Evolutionary conservation across 2,113 vertebrate species (phyloP).

Genomic region (Trematomus loennbergii): DNA sequence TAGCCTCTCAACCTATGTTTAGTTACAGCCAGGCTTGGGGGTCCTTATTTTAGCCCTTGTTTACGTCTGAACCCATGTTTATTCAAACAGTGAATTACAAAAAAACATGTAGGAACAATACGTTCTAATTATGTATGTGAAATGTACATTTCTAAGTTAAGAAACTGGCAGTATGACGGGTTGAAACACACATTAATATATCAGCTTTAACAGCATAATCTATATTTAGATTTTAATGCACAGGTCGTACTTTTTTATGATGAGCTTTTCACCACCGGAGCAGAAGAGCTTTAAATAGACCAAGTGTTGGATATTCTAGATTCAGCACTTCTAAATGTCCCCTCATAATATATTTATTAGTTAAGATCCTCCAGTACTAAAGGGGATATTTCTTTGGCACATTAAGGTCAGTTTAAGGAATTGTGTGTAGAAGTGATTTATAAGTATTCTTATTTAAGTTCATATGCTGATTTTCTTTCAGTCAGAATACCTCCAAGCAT

Average conservation of each 20-base stretch:
- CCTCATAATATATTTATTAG: too few species aligned
- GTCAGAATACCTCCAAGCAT: too few species aligned
- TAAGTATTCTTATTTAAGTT: too few species aligned
- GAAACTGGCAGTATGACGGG: background rate
- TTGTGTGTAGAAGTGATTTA: background rate
- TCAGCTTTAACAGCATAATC: background rate
- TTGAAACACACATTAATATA: background rate
- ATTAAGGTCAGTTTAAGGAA: background rate
- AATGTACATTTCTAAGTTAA: background rate
- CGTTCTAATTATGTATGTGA: background rate
- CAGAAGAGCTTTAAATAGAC: conserved; percentile 26
- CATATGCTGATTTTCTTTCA: too few species aligned
- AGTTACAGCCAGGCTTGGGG: conserved; percentile 35
- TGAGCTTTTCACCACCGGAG: background rate
- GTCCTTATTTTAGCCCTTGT: conserved; percentile 23
- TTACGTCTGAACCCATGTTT: conserved; percentile 14
- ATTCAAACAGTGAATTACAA: conserved; percentile 5
- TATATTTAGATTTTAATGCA: background rate
- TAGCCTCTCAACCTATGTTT: conserved; percentile 58
- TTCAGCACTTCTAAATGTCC: background rate
- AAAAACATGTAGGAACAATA: background rate
- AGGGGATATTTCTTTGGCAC: background rate
- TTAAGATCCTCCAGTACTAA: background rate
- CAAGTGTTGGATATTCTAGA: background rate
- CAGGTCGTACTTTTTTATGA: background rate